Base-by-base conservation (phyloP, 1,140 invertebrate species). In the Ceratosolen solmsi region DNA sequence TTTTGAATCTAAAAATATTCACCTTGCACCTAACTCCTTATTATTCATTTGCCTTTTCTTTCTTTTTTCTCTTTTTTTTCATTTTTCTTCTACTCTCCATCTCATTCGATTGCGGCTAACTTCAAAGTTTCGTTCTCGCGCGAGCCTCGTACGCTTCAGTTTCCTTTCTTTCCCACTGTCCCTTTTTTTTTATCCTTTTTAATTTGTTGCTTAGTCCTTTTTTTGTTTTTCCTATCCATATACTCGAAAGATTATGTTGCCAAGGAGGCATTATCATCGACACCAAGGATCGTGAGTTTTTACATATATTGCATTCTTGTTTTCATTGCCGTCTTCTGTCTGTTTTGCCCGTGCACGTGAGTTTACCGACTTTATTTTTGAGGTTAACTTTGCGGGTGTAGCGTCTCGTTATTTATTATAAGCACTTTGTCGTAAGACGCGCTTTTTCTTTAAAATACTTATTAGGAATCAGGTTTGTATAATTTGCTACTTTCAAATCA, bases 41-140 rank as follows among this genome's bases (percentile, higher is more conserved):
- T 68, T 68, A 68, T 68, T 68, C 63, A n/a, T 38, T 46, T 5
- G 41, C 41, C 13, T 13, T 13, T 46, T 46, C 41, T 46, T 13
- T 46, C 41, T 46, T 9, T n/a, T 68, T 22, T 25, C 36, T 63
- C 65, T 46, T 70, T 63, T 30, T 63, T 8, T 63, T 30, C 27
- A 3, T 56, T 22, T 13, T 30, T 63, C 60, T 63, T 30, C 25
- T 74, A 3, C 30, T 71, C 51, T 56, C 30, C 33, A 33, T 79
- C 49, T 79, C 72, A n/a, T 41, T 79, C 71, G 13, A 68, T 54
- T 56, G 73, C 72, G 73, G 80, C 80, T 27, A 76, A 81, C 80
- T 81, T 81, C 80, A 81, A 81, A 76, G 80, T 70, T 81, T 75
- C 49, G 27, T 36, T 56, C 60, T 15, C 36, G 58, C 60, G 63